These are phyloP conservation scores for Diachasmimorpha longicaudata DNA, from an alignment of 1,140 invertebrate genomes.

Conservation along the genomic window DNA sequence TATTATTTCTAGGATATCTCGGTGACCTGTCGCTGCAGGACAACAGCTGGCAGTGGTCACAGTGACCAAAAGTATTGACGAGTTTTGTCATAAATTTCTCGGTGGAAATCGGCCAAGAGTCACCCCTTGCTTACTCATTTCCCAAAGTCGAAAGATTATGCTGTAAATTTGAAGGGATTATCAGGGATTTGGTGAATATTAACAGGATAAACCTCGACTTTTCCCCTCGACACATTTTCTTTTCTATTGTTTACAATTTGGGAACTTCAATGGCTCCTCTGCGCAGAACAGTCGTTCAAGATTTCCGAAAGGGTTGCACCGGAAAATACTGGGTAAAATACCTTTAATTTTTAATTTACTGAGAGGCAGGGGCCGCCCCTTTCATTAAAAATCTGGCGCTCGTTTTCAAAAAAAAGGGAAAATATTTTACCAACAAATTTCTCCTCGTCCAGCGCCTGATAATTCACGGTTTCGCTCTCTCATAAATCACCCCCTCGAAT, in stretches of 20 bases:
- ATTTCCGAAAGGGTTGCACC: too few relatives aligned
- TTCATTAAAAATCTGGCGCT: too few relatives aligned
- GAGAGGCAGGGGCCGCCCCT: too few relatives aligned
- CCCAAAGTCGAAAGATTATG: background rate
- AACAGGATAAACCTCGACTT: background rate
- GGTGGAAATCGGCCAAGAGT: background rate
- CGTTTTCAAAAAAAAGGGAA: too few relatives aligned
- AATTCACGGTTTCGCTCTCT: too few relatives aligned
- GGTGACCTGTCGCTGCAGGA: background rate
- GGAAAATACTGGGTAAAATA: too few relatives aligned
- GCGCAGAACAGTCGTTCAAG: too few relatives aligned
- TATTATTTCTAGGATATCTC: background rate
- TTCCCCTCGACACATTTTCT: background rate
- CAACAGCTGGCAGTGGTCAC: background rate
- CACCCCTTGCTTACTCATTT: background rate
- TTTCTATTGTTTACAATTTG: too few relatives aligned
- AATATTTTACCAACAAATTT: too few relatives aligned
- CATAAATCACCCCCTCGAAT: background rate
- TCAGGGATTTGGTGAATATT: background rate
- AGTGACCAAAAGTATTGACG: background rate
- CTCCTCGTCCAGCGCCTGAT: too few relatives aligned
- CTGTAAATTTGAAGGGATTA: slow-evolving; percentile 7
- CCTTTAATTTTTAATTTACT: too few relatives aligned
- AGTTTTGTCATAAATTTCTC: background rate
- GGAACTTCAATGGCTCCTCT: too few relatives aligned